Conservation (phyloP, 2,797 vertebrate species). For the Chloroceryle inda region DNA sequence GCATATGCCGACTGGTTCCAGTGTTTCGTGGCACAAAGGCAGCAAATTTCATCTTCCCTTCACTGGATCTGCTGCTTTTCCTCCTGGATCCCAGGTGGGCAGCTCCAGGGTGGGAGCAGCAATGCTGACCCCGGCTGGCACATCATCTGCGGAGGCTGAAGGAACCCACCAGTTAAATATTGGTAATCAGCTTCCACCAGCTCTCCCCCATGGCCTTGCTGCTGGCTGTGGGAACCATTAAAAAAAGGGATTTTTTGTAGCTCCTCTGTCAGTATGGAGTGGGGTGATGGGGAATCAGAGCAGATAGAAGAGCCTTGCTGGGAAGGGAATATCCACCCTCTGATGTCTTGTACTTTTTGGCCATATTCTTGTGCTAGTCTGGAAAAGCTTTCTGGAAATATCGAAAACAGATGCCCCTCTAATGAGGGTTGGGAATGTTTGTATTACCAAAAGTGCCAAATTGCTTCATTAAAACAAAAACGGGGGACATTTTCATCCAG, state of each 20-base stretch:
- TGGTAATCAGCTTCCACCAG: neutral
- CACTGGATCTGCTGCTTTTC: neutral
- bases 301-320: neutral
- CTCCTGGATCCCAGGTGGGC: neutral
- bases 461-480: conserved; percentile 8
- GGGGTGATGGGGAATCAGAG: neutral
- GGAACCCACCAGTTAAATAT: fast-evolving
- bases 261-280: neutral
- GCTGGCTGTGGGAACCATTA: neutral
- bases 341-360: conserved; percentile 10
- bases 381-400: conserved; percentile 33
- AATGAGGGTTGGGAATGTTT: conserved; percentile 25
- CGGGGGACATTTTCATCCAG: conserved; percentile 14
- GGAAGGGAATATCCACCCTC: neutral
- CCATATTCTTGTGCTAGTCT: neutral
- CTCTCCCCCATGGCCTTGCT: fast-evolving
- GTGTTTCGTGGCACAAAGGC: neutral
- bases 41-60: neutral
- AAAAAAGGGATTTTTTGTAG: neutral
- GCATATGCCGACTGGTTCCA: fast-evolving
- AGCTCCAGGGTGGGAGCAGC: neutral
- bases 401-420: conserved; percentile 37
- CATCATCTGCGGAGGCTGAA: neutral
- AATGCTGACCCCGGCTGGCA: neutral
- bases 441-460: conserved; percentile 1